A percentile compares a stretch with the other conserved stretches of the same genome.
These are phyloP conservation scores for Agelas oroides DNA, from an alignment of 37 sponge, comb jelly and placozoan species.

Conservation along the genomic window DNA sequence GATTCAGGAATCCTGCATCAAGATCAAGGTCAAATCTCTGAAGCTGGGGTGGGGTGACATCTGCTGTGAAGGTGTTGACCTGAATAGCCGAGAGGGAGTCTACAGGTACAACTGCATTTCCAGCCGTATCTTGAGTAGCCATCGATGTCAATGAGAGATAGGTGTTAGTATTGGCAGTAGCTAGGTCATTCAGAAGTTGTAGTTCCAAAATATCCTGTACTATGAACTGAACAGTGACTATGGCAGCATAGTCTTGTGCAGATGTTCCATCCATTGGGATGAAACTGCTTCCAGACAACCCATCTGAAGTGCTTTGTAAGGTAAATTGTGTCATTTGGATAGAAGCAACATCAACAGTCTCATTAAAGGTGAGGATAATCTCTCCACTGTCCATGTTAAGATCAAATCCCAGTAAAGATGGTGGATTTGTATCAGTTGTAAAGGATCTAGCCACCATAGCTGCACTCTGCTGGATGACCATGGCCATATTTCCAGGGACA, in stretches of 20 bases:
- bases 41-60: conserved; percentile 72
- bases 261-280: conserved; percentile 51
- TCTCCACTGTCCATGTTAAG: conserved; percentile 68
- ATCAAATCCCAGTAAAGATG: conserved; percentile 66
- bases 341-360: conserved; percentile 73
- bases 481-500: conserved; percentile 47
- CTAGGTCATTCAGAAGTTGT: conserved; percentile 56
- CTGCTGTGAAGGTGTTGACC: conserved; percentile 51
- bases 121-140: conserved; percentile 55
- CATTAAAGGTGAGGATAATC: conserved; percentile 73
- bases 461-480: conserved; percentile 13
- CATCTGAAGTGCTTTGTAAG: conserved; percentile 30
- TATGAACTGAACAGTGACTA: conserved; percentile 21
- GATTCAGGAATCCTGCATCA: conserved; percentile 78
- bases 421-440: conserved; percentile 47
- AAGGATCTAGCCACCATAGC: conserved; percentile 41
- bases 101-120: conserved; percentile 44
- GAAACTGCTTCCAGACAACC: conserved; percentile 16
- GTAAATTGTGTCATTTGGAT: conserved; percentile 44
- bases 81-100: conserved; percentile 1
- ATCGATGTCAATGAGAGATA: conserved; percentile 44
- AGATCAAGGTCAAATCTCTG: conserved; percentile 67
- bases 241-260: conserved; percentile 37
- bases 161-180: conserved; percentile 56
- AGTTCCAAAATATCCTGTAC: conserved; percentile 44